Evolutionary conservation across 2,797 vertebrate species (phyloP), one percentile per base, ranked within the genome.

Genomic region (Alfaro cultratus): DNA sequence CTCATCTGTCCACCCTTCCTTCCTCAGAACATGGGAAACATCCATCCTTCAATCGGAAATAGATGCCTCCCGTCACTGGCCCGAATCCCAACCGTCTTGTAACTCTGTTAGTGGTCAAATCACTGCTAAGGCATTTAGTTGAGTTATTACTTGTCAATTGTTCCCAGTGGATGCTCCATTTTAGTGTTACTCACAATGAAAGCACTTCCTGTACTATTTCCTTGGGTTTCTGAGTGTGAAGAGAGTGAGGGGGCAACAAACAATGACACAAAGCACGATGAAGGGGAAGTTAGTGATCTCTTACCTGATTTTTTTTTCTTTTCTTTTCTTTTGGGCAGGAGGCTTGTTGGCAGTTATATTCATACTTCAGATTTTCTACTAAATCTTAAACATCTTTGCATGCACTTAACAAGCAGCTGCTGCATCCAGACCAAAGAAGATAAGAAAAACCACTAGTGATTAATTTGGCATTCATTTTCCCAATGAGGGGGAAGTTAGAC

Each of bases 121-220:
- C 51, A 70, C 80, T 79, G 21, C 36, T 39, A 49, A 23, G 6
- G 74, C 75, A 83, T 73, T 36, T n/a, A 74, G 79, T 18, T 67
- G 81, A 81, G 87, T 87, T 91, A 84, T 82, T 82, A 81, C 78
- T 74, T 90, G 87, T 88, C 86, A 79, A 93, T 94, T 92, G 91
- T 88, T 94, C 93, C 90, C 91, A 86, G 89, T 90, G 88, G 93
- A 94, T 85, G 80, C 77, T 79, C 85, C 80, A 90, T 92, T 92
- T 71, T 45, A 82, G 81, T 77, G 88, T 91, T 85, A 93, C 80
- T 92, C 90, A 92, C 74, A 79, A 83, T 79, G 79, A 74, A 55
- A 85, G 82, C 83, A 89, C 92, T 95, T 94, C 94, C 94, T 91
- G 81, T 77, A 84, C 87, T 49, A 83, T 91, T 94, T 94, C 94